Conservation (phyloP, 2,888 invertebrate species). For the Tipula helvola region DNA sequence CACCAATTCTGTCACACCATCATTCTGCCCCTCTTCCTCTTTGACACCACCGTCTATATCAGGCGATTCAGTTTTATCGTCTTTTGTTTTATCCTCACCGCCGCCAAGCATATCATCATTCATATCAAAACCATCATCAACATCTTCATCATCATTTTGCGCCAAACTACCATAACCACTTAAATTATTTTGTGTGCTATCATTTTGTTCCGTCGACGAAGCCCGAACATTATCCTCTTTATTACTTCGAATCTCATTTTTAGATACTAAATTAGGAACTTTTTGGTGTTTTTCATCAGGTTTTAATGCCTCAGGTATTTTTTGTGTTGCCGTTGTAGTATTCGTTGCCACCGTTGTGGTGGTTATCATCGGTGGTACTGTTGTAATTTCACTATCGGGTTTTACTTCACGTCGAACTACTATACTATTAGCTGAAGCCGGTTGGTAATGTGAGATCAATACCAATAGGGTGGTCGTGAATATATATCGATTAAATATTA, state of each 20-base stretch:
- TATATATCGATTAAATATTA: neutral
- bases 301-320: neutral
- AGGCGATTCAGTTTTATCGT: neutral
- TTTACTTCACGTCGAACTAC: neutral
- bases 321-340: neutral
- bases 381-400: neutral
- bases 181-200: neutral
- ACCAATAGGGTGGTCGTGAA: neutral
- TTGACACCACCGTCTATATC: neutral
- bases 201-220: neutral
- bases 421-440: neutral
- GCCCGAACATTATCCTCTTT: conserved; percentile 11
- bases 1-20: neutral
- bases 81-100: neutral
- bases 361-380: neutral
- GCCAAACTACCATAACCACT: neutral
- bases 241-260: neutral
- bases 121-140: neutral
- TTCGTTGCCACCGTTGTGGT: neutral
- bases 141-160: neutral
- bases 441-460: neutral
- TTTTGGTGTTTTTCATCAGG: neutral
- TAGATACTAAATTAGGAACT: neutral
- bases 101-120: neutral
- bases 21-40: neutral